These are phyloP conservation scores for Spongilla lacustris DNA, from an alignment of 37 sponge, comb jelly and placozoan genomes.

Conservation along the genomic window DNA sequence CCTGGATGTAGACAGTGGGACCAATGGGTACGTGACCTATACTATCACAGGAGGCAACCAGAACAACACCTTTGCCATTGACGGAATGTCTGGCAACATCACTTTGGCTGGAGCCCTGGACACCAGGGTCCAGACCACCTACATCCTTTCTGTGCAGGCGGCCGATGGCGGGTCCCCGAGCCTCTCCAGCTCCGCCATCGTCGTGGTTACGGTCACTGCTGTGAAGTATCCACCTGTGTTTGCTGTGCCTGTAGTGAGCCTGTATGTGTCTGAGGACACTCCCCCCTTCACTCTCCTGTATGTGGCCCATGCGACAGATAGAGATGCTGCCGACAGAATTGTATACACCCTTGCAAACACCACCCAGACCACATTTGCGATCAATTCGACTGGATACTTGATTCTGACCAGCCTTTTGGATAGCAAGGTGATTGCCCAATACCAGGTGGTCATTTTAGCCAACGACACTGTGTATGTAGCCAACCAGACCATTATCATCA, in stretches of 20 bases:
- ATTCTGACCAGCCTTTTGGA: conserved; percentile 23
- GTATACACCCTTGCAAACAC: conserved; percentile 14
- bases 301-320: conserved; percentile 53
- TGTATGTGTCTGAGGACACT: conserved; percentile 39
- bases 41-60: conserved; percentile 32
- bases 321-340: conserved; percentile 36
- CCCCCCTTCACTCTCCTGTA: conserved; percentile 17
- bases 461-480: conserved; percentile 20
- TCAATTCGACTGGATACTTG: conserved; percentile 40
- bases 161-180: conserved; percentile 40
- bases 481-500: conserved; percentile 17
- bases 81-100: conserved; percentile 42
- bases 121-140: conserved; percentile 24
- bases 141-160: conserved; percentile 56
- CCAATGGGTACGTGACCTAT: conserved; percentile 39
- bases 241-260: neutral
- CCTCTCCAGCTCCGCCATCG: conserved; percentile 18
- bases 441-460: conserved; percentile 39
- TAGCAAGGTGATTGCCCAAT: conserved; percentile 8
- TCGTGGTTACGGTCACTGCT: conserved; percentile 27
- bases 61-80: conserved; percentile 27
- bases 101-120: conserved; percentile 33
- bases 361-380: conserved; percentile 4
- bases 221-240: conserved; percentile 73
- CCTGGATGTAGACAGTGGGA: conserved; percentile 60